phyloP scores from a whole-genome alignment of 2,113 vertebrate genomes.

The Sinosuthora webbiana region DNA sequence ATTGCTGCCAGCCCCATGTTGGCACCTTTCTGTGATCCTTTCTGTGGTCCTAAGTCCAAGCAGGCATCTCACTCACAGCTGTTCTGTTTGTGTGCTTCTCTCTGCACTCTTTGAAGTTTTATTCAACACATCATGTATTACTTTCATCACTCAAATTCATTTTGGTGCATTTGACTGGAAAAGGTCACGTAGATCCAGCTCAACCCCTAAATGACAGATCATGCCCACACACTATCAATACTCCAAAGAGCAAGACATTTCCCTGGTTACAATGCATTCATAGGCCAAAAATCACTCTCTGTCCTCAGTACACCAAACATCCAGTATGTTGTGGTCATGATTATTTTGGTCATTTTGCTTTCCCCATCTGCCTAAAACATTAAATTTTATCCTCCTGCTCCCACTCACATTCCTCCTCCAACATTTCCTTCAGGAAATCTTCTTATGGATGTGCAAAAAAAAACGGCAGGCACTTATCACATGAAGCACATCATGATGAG shows the following conservation, averaged over 20 bases:
- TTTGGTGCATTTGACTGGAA: slow-evolving; percentile 29
- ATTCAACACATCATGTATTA: background rate
- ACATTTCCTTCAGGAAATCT: slow-evolving; percentile 39
- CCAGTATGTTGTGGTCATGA: background rate
- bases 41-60: background rate
- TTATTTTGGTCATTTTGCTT: slow-evolving; percentile 29
- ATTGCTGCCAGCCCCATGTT: background rate
- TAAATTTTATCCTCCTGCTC: slow-evolving; percentile 24
- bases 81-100: background rate
- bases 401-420: slow-evolving; percentile 26
- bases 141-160: slow-evolving; percentile 5
- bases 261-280: background rate
- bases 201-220: slow-evolving; percentile 38
- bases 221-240: slow-evolving; percentile 36
- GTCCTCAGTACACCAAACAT: background rate
- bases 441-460: slow-evolving; percentile 10
- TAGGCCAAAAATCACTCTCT: slow-evolving; percentile 18
- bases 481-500: slow-evolving; percentile 32
- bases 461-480: slow-evolving; percentile 19
- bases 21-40: background rate
- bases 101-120: background rate
- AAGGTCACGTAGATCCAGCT: slow-evolving; percentile 39
- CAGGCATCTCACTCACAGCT: background rate
- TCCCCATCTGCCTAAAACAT: slow-evolving; percentile 10
- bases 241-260: slow-evolving; percentile 32